These are phyloP conservation scores for Scaptomyza cyrtandrae DNA, from an alignment of 2,888 invertebrate species.

Conservation along the genomic window DNA sequence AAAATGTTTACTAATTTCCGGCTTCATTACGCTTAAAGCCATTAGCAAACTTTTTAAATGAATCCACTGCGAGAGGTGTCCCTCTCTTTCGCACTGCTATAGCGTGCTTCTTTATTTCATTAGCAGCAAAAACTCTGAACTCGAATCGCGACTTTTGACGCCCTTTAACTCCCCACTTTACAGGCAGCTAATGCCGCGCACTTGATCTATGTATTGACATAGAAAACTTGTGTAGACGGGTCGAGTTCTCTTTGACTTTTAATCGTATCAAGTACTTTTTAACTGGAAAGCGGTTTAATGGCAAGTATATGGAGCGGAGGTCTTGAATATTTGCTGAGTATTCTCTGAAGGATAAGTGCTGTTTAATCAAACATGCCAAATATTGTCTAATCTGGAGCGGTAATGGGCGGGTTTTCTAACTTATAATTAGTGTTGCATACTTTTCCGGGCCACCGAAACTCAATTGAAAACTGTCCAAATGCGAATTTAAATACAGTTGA, in stretches of 20 bases:
- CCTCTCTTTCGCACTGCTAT: conserved; percentile 14
- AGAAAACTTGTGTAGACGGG: conserved; percentile 28
- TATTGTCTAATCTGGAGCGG: conserved; percentile 47
- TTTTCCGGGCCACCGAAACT: conserved; percentile 46
- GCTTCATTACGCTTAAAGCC: conserved; percentile 78
- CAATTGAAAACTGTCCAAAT: conserved; percentile 67
- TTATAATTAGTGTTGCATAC: conserved; percentile 65
- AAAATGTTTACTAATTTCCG: conserved; percentile 77
- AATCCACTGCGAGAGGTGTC: conserved; percentile 42
- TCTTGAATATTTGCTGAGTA: neutral
- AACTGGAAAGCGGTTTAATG: conserved; percentile 1
- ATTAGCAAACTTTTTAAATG: conserved; percentile 75
- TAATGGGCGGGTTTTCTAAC: conserved; percentile 31
- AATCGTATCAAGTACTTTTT: conserved; percentile 44
- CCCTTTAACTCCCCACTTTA: neutral
- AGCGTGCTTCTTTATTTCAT: conserved; percentile 65
- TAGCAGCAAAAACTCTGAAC: conserved; percentile 52
- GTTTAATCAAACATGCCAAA: conserved; percentile 64
- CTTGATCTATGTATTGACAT: conserved; percentile 32
- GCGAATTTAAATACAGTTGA: conserved; percentile 69
- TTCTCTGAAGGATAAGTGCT: conserved; percentile 29
- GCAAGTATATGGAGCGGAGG: neutral
- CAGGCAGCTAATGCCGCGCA: neutral
- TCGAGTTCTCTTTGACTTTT: conserved; percentile 46
- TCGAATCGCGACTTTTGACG: conserved; percentile 50